Evolutionary conservation across 2,797 vertebrate genomes (phyloP).

Genomic region (Manis crassicaudata): DNA sequence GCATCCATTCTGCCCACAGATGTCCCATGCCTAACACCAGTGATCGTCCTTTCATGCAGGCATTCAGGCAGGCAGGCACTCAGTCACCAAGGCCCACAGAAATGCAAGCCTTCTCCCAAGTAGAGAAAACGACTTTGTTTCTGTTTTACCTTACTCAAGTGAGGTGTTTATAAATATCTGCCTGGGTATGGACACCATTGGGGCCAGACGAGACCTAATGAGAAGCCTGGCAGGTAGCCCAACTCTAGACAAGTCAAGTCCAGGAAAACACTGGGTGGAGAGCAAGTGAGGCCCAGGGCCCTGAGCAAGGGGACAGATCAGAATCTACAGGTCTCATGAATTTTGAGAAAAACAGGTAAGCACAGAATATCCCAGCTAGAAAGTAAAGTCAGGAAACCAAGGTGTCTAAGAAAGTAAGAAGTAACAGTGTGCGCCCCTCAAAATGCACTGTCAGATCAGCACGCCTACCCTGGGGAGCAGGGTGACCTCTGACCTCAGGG

Average conservation of each 20-base stretch:
- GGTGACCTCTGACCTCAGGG: not conserved
- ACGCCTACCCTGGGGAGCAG: not conserved
- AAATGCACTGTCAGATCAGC: not conserved
- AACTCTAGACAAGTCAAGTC: not conserved
- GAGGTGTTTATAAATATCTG: not conserved
- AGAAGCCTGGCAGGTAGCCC: not conserved
- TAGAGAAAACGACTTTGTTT: not conserved
- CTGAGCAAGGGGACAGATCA: not conserved
- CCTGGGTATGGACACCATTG: not conserved
- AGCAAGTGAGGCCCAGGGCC: not conserved
- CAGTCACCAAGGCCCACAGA: not conserved
- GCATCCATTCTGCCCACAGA: not conserved
- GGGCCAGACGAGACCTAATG: not conserved
- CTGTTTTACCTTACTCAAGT: not conserved
- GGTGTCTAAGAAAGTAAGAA: not conserved
- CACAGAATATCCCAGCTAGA: not conserved
- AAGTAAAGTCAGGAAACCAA: not conserved
- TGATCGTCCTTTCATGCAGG: not conserved
- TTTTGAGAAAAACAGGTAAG: not conserved
- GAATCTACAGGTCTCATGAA: not conserved
- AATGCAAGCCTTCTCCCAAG: not conserved
- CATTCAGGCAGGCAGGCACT: not conserved
- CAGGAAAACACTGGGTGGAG: not conserved
- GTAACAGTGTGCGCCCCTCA: not conserved
- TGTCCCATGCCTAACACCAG: not conserved